Evolutionary conservation across 2,113 vertebrate species (phyloP).

Genomic region (Diglossa brunneiventris): DNA sequence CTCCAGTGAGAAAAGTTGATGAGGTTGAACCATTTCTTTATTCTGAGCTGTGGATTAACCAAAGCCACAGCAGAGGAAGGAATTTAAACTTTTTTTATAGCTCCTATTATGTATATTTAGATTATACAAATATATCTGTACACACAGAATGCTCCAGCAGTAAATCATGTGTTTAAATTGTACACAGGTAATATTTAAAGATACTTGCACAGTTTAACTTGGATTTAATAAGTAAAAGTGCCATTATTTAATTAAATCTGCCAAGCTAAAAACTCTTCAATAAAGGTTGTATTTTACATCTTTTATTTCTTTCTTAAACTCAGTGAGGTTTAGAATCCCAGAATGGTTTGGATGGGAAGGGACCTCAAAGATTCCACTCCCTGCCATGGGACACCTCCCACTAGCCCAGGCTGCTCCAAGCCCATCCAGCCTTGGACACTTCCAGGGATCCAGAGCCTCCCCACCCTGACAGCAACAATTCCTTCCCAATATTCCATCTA

Average conservation of each 20-base stretch:
- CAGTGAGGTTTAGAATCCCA: not conserved
- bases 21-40: not conserved
- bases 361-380: not conserved
- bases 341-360: not conserved
- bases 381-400: not conserved
- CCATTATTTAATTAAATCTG: not conserved
- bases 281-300: not conserved
- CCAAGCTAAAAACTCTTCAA: not conserved
- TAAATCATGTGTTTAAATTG: not conserved
- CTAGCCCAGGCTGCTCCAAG: accelerated
- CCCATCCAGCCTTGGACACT: not conserved
- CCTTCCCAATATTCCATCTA: not conserved
- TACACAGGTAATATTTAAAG: not conserved
- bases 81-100: not conserved
- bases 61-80: not conserved
- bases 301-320: not conserved
- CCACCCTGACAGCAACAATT: not conserved
- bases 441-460: not conserved
- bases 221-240: not conserved
- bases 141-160: not conserved
- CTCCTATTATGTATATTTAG: not conserved
- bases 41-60: not conserved
- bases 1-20: not conserved
- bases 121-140: not conserved
- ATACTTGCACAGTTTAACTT: not conserved